Base-by-base conservation (phyloP, 2,888 invertebrate species). In the Epiblema foenella region DNA sequence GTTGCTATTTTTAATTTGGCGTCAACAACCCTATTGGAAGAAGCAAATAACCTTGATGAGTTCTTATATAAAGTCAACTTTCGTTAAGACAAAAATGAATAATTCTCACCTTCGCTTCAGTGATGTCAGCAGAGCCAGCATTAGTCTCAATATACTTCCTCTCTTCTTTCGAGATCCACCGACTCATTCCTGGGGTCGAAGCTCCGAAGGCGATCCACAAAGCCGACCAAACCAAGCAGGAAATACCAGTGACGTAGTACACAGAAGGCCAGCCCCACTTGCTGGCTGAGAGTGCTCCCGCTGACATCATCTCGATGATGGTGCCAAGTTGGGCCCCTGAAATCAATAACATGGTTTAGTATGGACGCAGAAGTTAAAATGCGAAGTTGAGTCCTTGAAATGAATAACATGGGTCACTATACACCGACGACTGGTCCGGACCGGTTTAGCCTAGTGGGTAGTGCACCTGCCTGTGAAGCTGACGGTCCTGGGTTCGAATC, bases 271-370 rank as follows among this genome's bases (percentile, higher is more conserved):
- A 97, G 63, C 97, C 97, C 92, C 78, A 95, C 0, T 85, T 71
- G 0, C 96, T 96, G 7, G 95, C 95, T 0, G 96, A 95, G 1
- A 98, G 90, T 3, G 95, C 80, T 0, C 98, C 98, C 10, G 97
- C 96, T 7, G 95, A 89, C 68, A 96, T 94, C 88, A 97, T 89
- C 78, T 97, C 95, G 9, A 97, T 88, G 2, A 97, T 96, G 0
- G 97, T 97, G 11, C 98, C 98, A 9, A 97, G 94, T 83, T 97
- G 97, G n/a, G 96, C 95, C 37, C 97, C 97, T 90, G 88, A 70
- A 42, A 63, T n/a, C 8, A 33, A 46, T n/a, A 51, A 17, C 18
- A 11, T 9, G 17, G 17, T 18, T 51, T 0, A 18, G 51, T 18
- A 17, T 51, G 17, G 51, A 10, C 17, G 0, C 18, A 46, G 46